phyloP scores from a whole-genome alignment of 2,888 invertebrate species.

The Taenaris catops region DNA sequence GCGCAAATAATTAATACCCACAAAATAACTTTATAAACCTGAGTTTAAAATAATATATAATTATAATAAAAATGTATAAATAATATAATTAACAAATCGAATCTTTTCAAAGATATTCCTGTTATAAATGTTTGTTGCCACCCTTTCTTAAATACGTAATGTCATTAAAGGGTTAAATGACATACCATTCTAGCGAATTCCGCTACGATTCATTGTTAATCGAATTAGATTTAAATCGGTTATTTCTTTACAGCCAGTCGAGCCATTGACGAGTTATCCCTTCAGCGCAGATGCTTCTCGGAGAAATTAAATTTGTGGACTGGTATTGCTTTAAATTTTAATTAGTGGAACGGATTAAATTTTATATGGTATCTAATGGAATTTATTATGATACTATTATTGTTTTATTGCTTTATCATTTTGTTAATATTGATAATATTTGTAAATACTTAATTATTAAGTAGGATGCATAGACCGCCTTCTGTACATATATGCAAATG shows the following conservation, averaged over 20 bases:
- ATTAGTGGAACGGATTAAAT: constrained; percentile 21
- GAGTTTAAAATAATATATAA: too few species aligned
- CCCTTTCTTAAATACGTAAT: constrained; percentile 22
- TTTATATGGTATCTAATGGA: not conserved
- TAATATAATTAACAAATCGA: too few species aligned
- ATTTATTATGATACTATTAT: too few species aligned
- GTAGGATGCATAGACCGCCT: too few species aligned
- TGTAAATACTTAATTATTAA: too few species aligned
- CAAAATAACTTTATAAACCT: too few species aligned
- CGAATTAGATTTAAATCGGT: constrained; percentile 58
- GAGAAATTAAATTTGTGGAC: constrained; percentile 36
- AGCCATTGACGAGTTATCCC: constrained; percentile 53
- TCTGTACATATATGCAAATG: too few species aligned
- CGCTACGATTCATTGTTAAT: constrained; percentile 56
- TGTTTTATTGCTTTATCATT: too few species aligned
- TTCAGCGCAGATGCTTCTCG: constrained; percentile 49
- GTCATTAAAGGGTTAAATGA: constrained; percentile 50
- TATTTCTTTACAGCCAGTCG: constrained; percentile 44
- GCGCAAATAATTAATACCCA: too few species aligned
- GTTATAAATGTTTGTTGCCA: constrained; percentile 6
- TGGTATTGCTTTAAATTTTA: constrained; percentile 32
- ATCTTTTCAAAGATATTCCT: too few species aligned
- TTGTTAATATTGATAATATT: too few species aligned
- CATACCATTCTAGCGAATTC: constrained; percentile 60
- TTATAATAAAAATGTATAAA: too few species aligned